Evolutionary conservation across 2,113 vertebrate species (phyloP), one percentile per base, ranked within the genome.

Genomic region (Sinocyclocheilus grahami): DNA sequence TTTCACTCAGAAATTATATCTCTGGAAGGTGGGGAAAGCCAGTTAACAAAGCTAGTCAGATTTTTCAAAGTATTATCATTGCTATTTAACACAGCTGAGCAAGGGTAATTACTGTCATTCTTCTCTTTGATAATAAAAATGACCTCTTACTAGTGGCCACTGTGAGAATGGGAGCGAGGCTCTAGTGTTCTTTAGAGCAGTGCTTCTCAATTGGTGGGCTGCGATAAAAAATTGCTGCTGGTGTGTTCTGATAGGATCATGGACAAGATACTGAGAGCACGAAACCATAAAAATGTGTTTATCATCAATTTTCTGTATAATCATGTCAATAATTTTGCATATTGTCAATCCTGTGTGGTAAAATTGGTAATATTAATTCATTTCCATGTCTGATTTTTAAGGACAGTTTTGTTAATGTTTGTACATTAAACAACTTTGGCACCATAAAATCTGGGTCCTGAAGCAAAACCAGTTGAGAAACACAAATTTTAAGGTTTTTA

Each of bases 41-140:
- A 81, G 42, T 51, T 78, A 63, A 79, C 63, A 79, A 33, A 53
- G n/a, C 16, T 72, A 37, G 79, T 24, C 39, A 37, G n/a, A 53
- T 80, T 9, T 46, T 88, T 20, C 37, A 83, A 63, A 72, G 46
- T 80, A 86, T 85, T 62, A 81, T 60, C 37, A 60, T 48, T 77
- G 85, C 46, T 86, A 69, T 86, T 88, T 77, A 69, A 77, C 85
- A 81, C 12, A 63, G 39, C 48, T 62, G 39, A 84, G 1, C 16
- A n/a, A 22, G 65, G 74, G 58, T 87, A 72, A 89, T 85, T 82
- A 51, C 72, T 83, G 85, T 78, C 79, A 81, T 78, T 76, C 48
- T 82, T 71, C 55, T 83, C 82, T 75, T 62, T 67, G 62, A 62
- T 74, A 87, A 80, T 85, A 83, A 87, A 83, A 58, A 79, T 83